Percentiles rank a stretch among this genome's conserved stretches.
These are phyloP conservation scores for Dipodomys merriami DNA, from an alignment of 2,113 vertebrate species.

Conservation along the genomic window DNA sequence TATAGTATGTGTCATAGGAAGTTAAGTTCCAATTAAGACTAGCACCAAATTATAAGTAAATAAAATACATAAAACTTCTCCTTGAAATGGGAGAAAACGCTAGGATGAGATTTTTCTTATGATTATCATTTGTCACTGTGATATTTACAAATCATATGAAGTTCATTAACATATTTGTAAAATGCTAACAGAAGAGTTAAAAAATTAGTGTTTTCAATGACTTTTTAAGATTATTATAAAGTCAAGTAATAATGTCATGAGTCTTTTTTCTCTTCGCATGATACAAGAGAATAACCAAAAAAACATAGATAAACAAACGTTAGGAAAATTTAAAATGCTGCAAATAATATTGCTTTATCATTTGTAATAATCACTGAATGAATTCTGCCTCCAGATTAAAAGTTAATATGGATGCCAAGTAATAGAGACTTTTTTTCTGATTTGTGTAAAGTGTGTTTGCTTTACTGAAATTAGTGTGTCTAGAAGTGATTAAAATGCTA, in stretches of 20 bases:
- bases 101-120: conserved; percentile 13
- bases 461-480: neutral
- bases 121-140: neutral
- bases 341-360: neutral
- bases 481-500: conserved; percentile 49
- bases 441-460: neutral
- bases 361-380: neutral
- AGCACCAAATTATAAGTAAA: conserved; percentile 37
- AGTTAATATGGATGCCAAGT: neutral
- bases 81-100: neutral
- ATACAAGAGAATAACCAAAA: neutral
- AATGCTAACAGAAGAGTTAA: neutral
- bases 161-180: conserved; percentile 31
- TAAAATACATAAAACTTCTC: conserved; percentile 44
- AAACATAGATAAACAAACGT: neutral
- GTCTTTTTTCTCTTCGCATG: neutral
- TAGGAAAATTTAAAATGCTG: neutral
- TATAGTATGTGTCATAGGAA: neutral
- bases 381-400: conserved; percentile 23
- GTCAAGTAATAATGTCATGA: neutral
- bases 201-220: neutral
- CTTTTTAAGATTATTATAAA: neutral
- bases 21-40: neutral
- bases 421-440: neutral
- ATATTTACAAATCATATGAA: neutral